Evolutionary conservation across 2,113 vertebrate genomes (phyloP), one percentile per base, ranked within the genome.

Genomic region (Gallinago undulata): DNA sequence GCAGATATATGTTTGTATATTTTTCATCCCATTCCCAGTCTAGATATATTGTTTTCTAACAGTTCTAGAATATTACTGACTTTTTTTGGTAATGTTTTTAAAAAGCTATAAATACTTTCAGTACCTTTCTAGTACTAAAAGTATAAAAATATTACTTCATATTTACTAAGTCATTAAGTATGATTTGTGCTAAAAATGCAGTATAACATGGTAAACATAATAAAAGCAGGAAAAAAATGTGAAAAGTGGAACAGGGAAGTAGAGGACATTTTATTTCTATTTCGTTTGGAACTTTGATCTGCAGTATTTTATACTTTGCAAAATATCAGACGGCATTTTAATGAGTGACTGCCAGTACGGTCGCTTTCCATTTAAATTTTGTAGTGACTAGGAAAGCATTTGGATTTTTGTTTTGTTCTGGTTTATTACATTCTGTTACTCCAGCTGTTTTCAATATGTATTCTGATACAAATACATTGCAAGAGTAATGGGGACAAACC

Each of bases 1-100:
- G 35, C 0, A 7, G 3, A 10, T 15, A 8, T 9, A 23, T 13
- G 4, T 10, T 35, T 30, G 7, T 11, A 8, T 16, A 78, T n/a
- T 48, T 87, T 79, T 82, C 9, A 39, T 13, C 28, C 21, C 17
- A 73, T 51, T 81, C 7, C 25, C 17, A 64, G 8, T 33, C 53
- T 72, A 39, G 13, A 60, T 13, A 18, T 31, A 47, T 33, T 78
- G 13, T 31, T 77, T 84, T 72, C 18, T 51, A 62, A 13, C 4
- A 64, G 13, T 72, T 53, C 2, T 24, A 81, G 16, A 47, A 33
- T 18, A 53, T 33, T 4, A 63, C 10, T 43, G 17, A 66, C 0
- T 24, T 69, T 70, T 90, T 81, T 56, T 2, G 13, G 21, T 28
- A 68, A 12, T 10, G 66, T 62, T 80, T 8, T 63, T 57, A 28